Base-by-base conservation (phyloP, 2,113 vertebrate genomes). In the Phaetusa simplex region DNA sequence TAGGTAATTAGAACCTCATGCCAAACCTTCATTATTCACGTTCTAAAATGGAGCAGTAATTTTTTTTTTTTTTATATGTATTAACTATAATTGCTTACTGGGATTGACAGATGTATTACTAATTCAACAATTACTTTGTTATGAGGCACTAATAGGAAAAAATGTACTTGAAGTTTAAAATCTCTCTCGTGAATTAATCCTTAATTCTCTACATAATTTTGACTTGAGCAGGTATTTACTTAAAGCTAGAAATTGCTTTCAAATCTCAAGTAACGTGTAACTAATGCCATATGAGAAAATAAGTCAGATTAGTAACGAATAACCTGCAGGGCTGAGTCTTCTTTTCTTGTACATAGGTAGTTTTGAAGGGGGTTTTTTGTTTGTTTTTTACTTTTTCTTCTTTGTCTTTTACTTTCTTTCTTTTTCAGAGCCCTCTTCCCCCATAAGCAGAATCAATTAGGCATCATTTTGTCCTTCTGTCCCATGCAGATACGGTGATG, bases 1-100 rank as follows among this genome's bases (percentile, higher is more conserved):
- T 32, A 91, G 86, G 43, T 95, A 93, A 97, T 97, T 93, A 88
- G 72, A 95, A 95, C 77, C 88, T 92, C 65, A 53, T 96, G 95
- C 80, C 86, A 92, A 55, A 84, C 52, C 66, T 90, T 30, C 4
- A 0, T 73, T 92, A 14, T 69, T 80, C 26, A 12, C 5, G 1
- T 88, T 89, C 80, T 71, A 71, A 88, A 92, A 73, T 22, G 50
- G 38, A 83, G 47, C 61, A 56, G 90, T 90, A 66, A 76, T 88
- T 92, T 93, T 53, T 70, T 53, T 74, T 94, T 94, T 49, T 22
- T 49, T 12, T 82, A 92, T 78, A 56, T 42, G 9, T 88, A 78
- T 84, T 93, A 94, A 56, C 67, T 90, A 6, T 80, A 94, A 95
- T 91, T 92, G 83, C 76, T 86, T 94, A 84, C 76, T 81, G 55